Conservation (phyloP, 2,888 invertebrate genomes). For the Eupeodes latifasciatus region DNA sequence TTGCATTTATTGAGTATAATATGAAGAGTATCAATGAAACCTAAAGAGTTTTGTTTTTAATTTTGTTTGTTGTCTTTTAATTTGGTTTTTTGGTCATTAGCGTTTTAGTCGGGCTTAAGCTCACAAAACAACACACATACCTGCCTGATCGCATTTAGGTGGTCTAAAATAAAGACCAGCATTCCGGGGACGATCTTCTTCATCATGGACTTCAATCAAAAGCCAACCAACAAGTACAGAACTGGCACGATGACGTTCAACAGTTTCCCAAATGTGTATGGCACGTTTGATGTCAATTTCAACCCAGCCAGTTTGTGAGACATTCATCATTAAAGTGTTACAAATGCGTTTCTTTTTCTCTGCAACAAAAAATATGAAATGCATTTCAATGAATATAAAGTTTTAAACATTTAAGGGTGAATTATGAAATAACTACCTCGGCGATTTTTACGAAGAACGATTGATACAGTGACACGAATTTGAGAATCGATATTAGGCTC, state of each 20-base stretch:
- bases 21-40: background rate
- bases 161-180: conserved; percentile 83
- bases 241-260: conserved; percentile 78
- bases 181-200: conserved; percentile 82
- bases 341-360: conserved; percentile 83
- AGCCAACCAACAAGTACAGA: conserved; percentile 81
- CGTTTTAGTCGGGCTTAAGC: conserved; percentile 79
- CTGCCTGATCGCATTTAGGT: conserved; percentile 84
- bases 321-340: conserved; percentile 83
- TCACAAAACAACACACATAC: conserved; percentile 83
- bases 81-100: conserved; percentile 60
- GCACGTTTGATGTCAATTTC: conserved; percentile 83
- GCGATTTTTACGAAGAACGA: conserved; percentile 81
- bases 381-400: background rate
- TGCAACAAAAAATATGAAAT: conserved; percentile 51
- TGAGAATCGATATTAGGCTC: conserved; percentile 79
- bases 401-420: background rate
- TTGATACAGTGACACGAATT: conserved; percentile 83
- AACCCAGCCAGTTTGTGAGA: conserved; percentile 82
- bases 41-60: conserved; percentile 15
- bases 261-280: conserved; percentile 82
- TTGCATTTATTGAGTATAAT: background rate
- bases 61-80: conserved; percentile 26
- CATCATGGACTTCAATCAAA: conserved; percentile 83
- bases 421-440: conserved; percentile 44